phyloP scores from a whole-genome alignment of 1,140 invertebrate species.

The Wasmannia auropunctata region DNA sequence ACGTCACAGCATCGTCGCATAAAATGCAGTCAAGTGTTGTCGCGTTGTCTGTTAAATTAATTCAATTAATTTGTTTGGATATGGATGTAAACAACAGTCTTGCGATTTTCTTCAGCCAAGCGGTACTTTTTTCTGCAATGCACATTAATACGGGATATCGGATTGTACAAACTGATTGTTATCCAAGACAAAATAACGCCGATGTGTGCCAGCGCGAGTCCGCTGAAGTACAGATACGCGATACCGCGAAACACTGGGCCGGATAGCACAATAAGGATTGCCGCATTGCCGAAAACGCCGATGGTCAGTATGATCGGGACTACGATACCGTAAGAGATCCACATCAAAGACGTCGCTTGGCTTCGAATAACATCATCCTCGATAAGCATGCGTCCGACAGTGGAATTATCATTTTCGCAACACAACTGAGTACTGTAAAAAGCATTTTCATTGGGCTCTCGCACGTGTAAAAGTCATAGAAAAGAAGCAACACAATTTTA shows the following conservation, averaged over 20 bases:
- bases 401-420: slow-evolving; percentile 54
- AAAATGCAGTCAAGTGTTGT: not conserved
- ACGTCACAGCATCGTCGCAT: too few relatives aligned
- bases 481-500: not conserved
- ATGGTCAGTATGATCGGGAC: slow-evolving; percentile 53
- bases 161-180: slow-evolving; percentile 57
- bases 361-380: not conserved
- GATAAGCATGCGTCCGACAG: not conserved
- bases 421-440: slow-evolving; percentile 60
- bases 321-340: slow-evolving; percentile 52
- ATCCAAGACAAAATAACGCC: slow-evolving; percentile 63
- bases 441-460: not conserved
- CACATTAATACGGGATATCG: not conserved
- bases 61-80: not conserved
- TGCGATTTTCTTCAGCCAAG: not conserved
- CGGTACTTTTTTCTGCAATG: not conserved
- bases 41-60: not conserved
- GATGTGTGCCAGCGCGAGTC: slow-evolving; percentile 56
- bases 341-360: slow-evolving; percentile 17
- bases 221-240: slow-evolving; percentile 60
- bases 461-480: not conserved
- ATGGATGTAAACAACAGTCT: not conserved
- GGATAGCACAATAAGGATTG: slow-evolving; percentile 56
- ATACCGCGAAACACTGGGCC: slow-evolving; percentile 60
- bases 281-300: slow-evolving; percentile 61